Evolutionary conservation across 2,113 vertebrate species (phyloP), one percentile per base, ranked within the genome.

Genomic region (Mus spicilegus): DNA sequence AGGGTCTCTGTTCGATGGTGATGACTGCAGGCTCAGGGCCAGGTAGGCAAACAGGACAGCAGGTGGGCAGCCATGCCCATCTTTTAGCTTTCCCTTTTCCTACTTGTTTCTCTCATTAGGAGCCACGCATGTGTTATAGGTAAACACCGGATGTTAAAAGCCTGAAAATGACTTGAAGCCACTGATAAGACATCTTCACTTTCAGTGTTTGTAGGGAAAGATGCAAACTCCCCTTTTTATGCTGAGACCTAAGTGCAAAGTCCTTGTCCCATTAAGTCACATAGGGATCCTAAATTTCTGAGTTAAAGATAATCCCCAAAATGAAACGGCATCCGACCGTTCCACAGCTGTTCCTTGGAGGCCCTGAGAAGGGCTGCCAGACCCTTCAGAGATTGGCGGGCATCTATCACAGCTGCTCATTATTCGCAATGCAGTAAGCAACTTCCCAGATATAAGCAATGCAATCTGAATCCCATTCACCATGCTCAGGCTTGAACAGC

Each of bases 1-100:
- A 19, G 2, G 14, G n/a, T 4, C 8, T 63, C 56, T 26, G n/a
- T 67, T n/a, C 20, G 7, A 2, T 0, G 4, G 39, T 49, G 0
- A 17, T 22, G 26, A 46, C 28, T 11, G 0, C 51, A 13, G 13
- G 7, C 28, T 89, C 54, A 22, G 49, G 39, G 24, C 10, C 22
- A 10, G 30, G 26, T 10, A 1, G 39, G 58, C 58, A 19, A 9
- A 54, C 0, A 0, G 0, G 30, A 26, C 58, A 78, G 24, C 2
- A 0, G 8, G 5, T 33, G 49, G 33, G 5, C 5, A 6, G 56
- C 63, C 69, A 88, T 2, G 10, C 20, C 80, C 14, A 19, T 46
- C 26, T 76, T 67, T 54, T 22, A 20, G 28, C 7, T 90, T 65
- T 33, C 70, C 22, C 1, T 89, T 67, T n/a, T 39, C 72, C 76